A percentile compares a stretch with the other conserved stretches of the same genome.
phyloP scores from a whole-genome alignment of 2,888 invertebrate genomes.

The Amphipoea oculea region DNA sequence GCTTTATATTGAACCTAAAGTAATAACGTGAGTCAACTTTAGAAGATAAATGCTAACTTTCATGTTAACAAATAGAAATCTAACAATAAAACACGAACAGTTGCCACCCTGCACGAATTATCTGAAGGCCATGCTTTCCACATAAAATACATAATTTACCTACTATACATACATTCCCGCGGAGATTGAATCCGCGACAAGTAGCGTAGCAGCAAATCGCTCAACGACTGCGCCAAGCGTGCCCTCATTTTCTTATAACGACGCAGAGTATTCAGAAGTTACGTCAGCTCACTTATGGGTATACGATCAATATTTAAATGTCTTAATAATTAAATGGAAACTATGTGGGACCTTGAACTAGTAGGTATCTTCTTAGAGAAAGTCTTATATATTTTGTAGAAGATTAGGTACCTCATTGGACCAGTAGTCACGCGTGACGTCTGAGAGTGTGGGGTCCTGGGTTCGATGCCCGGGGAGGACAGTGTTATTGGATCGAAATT shows the following conservation, averaged over 20 bases:
- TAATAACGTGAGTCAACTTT: neutral
- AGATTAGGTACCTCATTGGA: neutral
- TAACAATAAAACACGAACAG: neutral
- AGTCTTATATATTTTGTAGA: constrained; percentile 5
- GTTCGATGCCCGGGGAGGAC: neutral
- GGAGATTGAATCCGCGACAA: neutral
- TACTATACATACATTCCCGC: neutral
- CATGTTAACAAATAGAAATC: neutral
- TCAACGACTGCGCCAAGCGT: neutral
- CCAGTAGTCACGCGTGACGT: neutral
- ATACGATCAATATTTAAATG: constrained; percentile 15
- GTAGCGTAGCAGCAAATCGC: neutral
- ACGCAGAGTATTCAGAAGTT: constrained; percentile 5
- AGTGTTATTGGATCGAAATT: neutral
- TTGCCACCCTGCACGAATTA: neutral
- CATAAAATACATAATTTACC: too few species aligned
- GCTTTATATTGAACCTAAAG: neutral
- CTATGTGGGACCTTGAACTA: constrained; percentile 18
- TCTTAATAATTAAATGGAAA: constrained; percentile 18
- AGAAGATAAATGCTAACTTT: neutral
- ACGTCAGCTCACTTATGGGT: neutral
- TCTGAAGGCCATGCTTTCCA: neutral
- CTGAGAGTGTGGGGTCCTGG: too few species aligned
- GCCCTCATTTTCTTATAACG: neutral
- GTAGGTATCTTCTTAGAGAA: constrained; percentile 10